phyloP scores from a whole-genome alignment of 2,797 vertebrate species.

The Iguana delicatissima region DNA sequence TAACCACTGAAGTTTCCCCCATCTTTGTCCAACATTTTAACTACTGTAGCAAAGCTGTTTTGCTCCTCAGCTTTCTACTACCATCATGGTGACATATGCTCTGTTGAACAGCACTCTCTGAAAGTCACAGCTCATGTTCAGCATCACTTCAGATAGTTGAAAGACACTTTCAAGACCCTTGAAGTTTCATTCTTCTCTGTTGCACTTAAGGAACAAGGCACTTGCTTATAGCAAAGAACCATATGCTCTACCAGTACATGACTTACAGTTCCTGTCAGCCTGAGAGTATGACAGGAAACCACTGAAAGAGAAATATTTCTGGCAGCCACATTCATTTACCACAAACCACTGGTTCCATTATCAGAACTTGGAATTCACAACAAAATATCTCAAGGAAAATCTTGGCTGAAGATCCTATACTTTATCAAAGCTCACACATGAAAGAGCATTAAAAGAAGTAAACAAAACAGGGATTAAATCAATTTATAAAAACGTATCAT shows the following conservation, averaged over 20 bases:
- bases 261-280: conserved; percentile 26
- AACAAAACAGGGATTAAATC: background rate
- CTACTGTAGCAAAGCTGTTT: background rate
- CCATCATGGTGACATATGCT: background rate
- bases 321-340: conserved; percentile 44
- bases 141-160: conserved; percentile 36
- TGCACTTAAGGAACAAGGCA: conserved; percentile 24
- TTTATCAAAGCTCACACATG: background rate
- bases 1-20: too few species aligned
- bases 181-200: conserved; percentile 17
- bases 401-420: conserved; percentile 12
- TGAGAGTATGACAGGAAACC: conserved; percentile 54
- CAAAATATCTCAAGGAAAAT: background rate
- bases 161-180: background rate
- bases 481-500: background rate
- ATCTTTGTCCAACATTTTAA: too few species aligned
- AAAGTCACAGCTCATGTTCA: conserved; percentile 2
- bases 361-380: conserved; percentile 28
- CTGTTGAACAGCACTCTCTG: background rate
- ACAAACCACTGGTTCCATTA: conserved; percentile 34
- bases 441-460: background rate
- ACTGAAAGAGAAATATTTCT: conserved; percentile 56
- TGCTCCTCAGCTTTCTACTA: background rate
- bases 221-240: conserved; percentile 38
- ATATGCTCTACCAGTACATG: conserved; percentile 46